Evolutionary conservation across 2,888 invertebrate species (phyloP), one percentile per base, ranked within the genome.

Genomic region (Brachycybe producta): DNA sequence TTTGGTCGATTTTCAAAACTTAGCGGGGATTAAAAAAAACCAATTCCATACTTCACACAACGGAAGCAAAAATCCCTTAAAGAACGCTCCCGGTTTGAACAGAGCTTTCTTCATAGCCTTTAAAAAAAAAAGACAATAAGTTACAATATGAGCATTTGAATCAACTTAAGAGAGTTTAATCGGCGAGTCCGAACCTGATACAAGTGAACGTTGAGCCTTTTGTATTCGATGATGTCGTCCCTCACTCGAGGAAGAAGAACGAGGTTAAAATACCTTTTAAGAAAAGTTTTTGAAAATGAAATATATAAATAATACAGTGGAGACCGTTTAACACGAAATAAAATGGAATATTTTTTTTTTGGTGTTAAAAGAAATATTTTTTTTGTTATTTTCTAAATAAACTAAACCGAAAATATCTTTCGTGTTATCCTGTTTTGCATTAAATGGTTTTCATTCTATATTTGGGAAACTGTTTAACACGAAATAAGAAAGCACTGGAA

Each of bases 41-140:
- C 38, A 81, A 57, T 57, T 56, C 21, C 60, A 59, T 62, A 74
- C 75, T 67, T 75, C 75, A 63, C 77, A 76, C 13, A 79, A 62
- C 13, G 79, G 78, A 27, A 80, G 61, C 13, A 79, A 64, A 54
- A 80, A 69, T 55, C 78, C 98, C 72, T 97, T 98, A 85, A 97
- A 95, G 62, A 98, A 99, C 36, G 88, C 97, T 21, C 85, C 91
- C 36, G 97, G 95, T 66, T 98, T 98, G 67, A 87, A 98, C 1
- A 98, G 73, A 1, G 97, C 77, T 68, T 95, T 94, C 55, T 82
- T 75, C 42, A 98, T 65, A 0, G 97, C 91, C 66, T 70, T 58
- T 28, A 55, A 55, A 51, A 38, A 23, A 46, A 55, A 28, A 21
- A 32, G 2, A 13, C 44, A 44, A n/a, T 32, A 17, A 19, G n/a